phyloP scores from a whole-genome alignment of 1,140 invertebrate genomes.

The Lepidurus packardi region DNA sequence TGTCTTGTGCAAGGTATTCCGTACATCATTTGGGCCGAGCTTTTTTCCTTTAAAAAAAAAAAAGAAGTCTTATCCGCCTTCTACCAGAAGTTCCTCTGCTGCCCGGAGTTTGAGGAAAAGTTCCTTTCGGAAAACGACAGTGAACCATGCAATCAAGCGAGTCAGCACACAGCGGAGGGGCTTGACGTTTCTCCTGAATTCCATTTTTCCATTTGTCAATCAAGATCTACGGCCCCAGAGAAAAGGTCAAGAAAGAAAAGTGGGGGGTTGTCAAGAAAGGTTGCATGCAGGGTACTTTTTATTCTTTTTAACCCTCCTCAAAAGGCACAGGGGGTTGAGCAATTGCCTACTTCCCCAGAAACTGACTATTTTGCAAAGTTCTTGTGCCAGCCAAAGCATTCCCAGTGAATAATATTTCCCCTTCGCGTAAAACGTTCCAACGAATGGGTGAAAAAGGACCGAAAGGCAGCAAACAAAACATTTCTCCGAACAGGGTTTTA shows the following conservation, averaged over 20 bases:
- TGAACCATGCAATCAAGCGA: slow-evolving; percentile 21
- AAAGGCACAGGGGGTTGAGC: not conserved
- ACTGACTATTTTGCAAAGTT: not conserved
- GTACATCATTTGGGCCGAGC: not conserved
- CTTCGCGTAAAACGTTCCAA: not conserved
- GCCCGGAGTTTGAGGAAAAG: not conserved
- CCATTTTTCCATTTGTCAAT: slow-evolving; percentile 20
- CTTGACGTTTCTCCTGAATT: slow-evolving; percentile 18
- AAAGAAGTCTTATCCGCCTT: not conserved
- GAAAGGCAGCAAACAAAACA: not conserved
- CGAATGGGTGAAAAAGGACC: slow-evolving; percentile 15
- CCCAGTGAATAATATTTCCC: not conserved
- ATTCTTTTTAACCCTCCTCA: not conserved
- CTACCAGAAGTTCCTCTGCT: not conserved
- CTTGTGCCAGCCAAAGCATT: not conserved
- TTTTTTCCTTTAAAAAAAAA: not conserved
- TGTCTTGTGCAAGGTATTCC: not conserved
- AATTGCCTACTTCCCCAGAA: slow-evolving; percentile 17
- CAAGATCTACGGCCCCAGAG: not conserved
- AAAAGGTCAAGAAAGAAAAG: slow-evolving; percentile 10
- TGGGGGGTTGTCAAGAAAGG: slow-evolving; percentile 16
- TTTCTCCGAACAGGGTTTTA: not conserved
- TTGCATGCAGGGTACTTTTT: not conserved
- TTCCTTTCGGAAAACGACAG: slow-evolving; percentile 1
- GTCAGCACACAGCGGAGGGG: slow-evolving; percentile 16